Conservation (phyloP, 2,888 invertebrate genomes). For the Apodemia zela region DNA sequence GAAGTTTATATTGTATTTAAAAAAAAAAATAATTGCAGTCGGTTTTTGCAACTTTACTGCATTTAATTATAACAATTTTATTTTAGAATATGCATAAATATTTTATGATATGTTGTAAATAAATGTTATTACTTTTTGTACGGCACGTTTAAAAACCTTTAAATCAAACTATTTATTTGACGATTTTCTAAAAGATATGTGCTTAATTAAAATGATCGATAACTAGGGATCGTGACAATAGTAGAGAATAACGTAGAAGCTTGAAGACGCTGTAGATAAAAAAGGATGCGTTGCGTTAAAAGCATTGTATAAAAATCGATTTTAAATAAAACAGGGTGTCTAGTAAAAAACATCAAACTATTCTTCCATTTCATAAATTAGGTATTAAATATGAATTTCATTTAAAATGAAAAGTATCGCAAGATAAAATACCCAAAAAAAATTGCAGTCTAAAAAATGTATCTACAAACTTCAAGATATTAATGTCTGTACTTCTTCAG, state of each 20-base stretch:
- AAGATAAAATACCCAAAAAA: too few relatives aligned
- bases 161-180: conserved; percentile 2
- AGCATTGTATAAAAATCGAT: conserved; percentile 41
- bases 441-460: too few relatives aligned
- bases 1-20: too few relatives aligned
- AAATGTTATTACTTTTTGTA: background rate
- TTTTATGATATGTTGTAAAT: conserved; percentile 5
- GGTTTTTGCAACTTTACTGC: too few relatives aligned
- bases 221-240: conserved; percentile 74
- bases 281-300: conserved; percentile 63
- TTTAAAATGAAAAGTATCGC: too few relatives aligned
- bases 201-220: conserved; percentile 37
- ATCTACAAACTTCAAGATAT: too few relatives aligned
- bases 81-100: background rate
- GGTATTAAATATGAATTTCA: too few relatives aligned
- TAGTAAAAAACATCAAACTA: conserved; percentile 51
- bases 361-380: conserved; percentile 41
- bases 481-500: too few relatives aligned
- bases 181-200: background rate
- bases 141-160: background rate
- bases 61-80: background rate
- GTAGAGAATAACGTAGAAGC: conserved; percentile 70
- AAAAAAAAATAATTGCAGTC: too few relatives aligned
- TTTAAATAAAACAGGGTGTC: conserved; percentile 62
- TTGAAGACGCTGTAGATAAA: conserved; percentile 59